Evolutionary conservation across 1,140 invertebrate species (phyloP).

Genomic region (Holcopasites calliopsidis): DNA sequence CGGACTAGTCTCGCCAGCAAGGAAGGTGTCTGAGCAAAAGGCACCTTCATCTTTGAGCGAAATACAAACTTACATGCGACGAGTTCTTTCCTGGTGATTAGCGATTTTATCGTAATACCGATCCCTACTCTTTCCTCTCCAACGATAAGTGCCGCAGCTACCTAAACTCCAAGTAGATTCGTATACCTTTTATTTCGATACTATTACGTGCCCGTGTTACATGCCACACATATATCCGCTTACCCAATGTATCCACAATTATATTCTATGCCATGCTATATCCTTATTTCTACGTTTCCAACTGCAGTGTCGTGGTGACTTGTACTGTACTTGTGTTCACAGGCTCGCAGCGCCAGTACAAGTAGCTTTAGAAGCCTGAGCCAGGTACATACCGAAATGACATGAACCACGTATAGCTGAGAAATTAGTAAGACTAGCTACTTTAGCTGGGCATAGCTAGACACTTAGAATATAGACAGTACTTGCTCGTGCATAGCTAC

Average conservation of each 20-base stretch:
- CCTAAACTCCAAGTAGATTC: background rate
- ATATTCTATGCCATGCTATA: conserved; percentile 43
- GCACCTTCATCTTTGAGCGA: background rate
- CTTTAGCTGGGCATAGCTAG: conserved; percentile 54
- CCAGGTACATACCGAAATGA: conserved; percentile 84
- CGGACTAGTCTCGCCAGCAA: conserved; percentile 3
- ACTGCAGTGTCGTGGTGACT: conserved; percentile 76
- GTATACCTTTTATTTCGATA: background rate
- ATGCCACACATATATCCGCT: conserved; percentile 2
- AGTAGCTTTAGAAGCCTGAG: conserved; percentile 93
- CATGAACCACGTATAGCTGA: conserved; percentile 72
- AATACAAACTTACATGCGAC: too few species aligned
- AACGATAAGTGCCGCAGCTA: background rate
- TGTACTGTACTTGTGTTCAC: conserved; percentile 82
- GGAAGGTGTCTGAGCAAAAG: background rate
- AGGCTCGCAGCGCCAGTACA: conserved; percentile 90
- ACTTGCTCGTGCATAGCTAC: conserved; percentile 48
- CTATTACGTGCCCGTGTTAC: conserved; percentile 33
- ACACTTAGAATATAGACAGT: conserved; percentile 56
- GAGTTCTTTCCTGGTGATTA: background rate
- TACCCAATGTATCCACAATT: conserved; percentile 59
- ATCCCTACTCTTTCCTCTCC: background rate
- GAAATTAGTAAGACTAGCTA: conserved; percentile 54
- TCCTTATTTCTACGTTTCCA: conserved; percentile 66
- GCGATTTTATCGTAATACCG: background rate